Percentiles rank a stretch among this genome's conserved stretches.
Conservation (phyloP, 2,113 vertebrate species). For the Myrmecophaga tridactyla region DNA sequence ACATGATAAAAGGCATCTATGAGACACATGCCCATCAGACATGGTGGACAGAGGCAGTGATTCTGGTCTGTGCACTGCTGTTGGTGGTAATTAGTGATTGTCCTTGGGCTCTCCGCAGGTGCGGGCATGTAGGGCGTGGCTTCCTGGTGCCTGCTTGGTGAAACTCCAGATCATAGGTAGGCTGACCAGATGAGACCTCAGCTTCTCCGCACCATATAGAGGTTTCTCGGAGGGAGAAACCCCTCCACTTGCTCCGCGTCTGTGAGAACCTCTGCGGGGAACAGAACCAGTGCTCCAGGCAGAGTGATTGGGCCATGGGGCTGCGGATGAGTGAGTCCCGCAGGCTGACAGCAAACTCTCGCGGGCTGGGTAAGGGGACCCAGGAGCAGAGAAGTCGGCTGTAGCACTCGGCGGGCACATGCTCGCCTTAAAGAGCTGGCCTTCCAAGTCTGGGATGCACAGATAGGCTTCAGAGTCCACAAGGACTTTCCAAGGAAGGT, state of each 20-base stretch:
- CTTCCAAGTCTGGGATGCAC: background rate
- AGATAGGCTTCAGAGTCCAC: background rate
- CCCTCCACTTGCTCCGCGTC: background rate
- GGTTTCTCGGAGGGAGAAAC: background rate
- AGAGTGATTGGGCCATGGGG: background rate
- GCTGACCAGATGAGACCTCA: background rate
- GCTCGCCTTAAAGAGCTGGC: background rate
- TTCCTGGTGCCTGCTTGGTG: background rate
- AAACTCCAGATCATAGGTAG: background rate
- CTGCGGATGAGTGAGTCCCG: conserved; percentile 45
- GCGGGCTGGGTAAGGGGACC: background rate
- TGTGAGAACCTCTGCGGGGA: background rate
- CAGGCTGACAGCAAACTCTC: background rate
- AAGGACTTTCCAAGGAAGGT: conserved; percentile 59
- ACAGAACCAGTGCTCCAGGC: conserved; percentile 8
- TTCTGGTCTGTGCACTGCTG: background rate
- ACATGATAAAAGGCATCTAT: no score
- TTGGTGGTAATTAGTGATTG: conserved; percentile 51
- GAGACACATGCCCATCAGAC: conserved; percentile 59
- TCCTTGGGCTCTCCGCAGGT: background rate
- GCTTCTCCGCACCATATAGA: background rate
- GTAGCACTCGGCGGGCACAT: background rate
- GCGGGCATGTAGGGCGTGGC: conserved; percentile 19
- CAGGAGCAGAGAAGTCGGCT: background rate
- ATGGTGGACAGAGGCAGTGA: conserved; percentile 36